These are phyloP conservation scores for Nomada fabriciana DNA, from an alignment of 2,888 invertebrate species.

Conservation along the genomic window DNA sequence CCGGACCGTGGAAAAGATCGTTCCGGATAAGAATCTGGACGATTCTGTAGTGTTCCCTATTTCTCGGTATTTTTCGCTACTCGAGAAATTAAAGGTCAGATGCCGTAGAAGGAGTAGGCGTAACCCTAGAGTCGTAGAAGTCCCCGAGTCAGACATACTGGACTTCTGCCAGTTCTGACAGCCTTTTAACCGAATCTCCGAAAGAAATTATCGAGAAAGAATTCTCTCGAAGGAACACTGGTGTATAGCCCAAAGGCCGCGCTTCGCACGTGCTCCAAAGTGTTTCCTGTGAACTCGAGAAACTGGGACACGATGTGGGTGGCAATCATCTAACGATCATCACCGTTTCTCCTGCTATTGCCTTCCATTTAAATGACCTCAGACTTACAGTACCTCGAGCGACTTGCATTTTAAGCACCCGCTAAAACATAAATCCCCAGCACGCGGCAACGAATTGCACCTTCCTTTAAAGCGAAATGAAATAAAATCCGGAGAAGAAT, in stretches of 20 bases:
- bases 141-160: no score
- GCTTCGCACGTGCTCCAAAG: not conserved
- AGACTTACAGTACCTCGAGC: not conserved
- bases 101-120: no score
- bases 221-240: no score
- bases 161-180: no score
- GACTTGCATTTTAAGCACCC: not conserved
- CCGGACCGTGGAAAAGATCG: not conserved
- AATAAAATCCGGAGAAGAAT: not conserved
- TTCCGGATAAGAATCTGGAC: not conserved
- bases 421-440: not conserved
- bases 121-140: no score
- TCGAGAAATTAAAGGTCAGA: no score
- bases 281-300: not conserved
- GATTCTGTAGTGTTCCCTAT: not conserved
- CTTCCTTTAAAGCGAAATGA: no score
- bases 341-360: not conserved
- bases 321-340: not conserved
- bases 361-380: not conserved
- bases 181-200: no score
- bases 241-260: no score
- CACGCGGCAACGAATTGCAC: no score
- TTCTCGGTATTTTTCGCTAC: not conserved
- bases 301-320: not conserved
- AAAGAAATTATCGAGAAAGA: no score